Evolutionary conservation across 2,888 invertebrate species (phyloP).

Genomic region (Lepas anatifera): DNA sequence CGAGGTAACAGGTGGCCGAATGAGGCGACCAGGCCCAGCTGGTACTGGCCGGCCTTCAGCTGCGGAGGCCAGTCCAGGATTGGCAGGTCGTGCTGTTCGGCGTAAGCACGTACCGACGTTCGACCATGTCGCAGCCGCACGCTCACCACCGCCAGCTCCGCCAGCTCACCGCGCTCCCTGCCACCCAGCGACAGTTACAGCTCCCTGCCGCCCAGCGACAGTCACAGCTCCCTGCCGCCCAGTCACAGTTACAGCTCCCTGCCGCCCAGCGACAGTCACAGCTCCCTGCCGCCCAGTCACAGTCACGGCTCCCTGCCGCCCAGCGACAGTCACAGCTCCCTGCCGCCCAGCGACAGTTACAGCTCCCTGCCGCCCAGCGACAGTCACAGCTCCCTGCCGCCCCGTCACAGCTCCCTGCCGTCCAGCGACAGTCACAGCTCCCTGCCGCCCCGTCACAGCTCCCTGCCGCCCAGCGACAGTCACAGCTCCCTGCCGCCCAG

Average conservation of each 20-base stretch:
- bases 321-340: no score
- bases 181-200: not conserved
- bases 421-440: no score
- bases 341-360: no score
- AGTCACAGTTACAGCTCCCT: not conserved
- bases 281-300: no score
- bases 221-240: not conserved
- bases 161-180: not conserved
- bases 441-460: no score
- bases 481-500: no score
- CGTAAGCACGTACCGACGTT: not conserved
- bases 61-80: not conserved
- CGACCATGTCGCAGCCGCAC: not conserved
- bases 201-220: not conserved
- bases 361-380: not conserved
- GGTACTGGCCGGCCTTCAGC: conserved; percentile 42
- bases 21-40: conserved; percentile 81
- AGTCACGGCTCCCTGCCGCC: no score
- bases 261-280: no score
- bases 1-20: conserved; percentile 84
- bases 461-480: no score
- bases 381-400: no score
- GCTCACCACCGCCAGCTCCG: not conserved
- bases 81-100: not conserved
- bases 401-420: no score